Evolutionary conservation across 2,888 invertebrate species (phyloP).

Genomic region (Megaustenia siamemsis): DNA sequence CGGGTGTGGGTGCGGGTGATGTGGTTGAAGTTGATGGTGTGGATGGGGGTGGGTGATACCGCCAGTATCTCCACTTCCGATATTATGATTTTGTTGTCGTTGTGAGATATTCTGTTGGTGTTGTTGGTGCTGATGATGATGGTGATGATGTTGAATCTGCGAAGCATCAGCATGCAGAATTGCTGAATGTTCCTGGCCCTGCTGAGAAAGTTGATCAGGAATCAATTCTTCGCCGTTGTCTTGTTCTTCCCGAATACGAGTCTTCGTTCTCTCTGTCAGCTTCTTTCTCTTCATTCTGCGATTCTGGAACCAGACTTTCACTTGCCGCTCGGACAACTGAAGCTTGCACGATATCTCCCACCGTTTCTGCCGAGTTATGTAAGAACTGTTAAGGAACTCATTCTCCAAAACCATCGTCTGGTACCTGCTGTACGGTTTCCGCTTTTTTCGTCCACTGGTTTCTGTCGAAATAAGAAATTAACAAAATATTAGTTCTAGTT

Average conservation of each 20-base stretch:
- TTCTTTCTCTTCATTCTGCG: conserved; percentile 99
- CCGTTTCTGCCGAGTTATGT: conserved; percentile 98
- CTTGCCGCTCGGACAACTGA: conserved; percentile 94
- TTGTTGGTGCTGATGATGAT: background rate
- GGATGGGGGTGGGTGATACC: conserved; percentile 17
- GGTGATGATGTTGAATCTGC: conserved; percentile 11
- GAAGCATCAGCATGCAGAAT: conserved; percentile 35
- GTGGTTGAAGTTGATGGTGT: conserved; percentile 29
- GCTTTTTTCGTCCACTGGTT: conserved; percentile 87
- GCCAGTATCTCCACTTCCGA: background rate
- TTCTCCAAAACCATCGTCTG: conserved; percentile 98
- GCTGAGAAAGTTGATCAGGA: background rate
- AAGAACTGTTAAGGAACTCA: conserved; percentile 98
- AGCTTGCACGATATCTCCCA: conserved; percentile 98
- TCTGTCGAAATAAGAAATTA: conserved; percentile 67
- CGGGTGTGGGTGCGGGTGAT: conserved; percentile 29
- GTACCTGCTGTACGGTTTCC: conserved; percentile 98
- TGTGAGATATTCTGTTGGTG: background rate
- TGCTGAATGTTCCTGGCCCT: background rate
- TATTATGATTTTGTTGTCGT: conserved; percentile 9
- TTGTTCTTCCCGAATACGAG: conserved; percentile 70
- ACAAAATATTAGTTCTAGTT: too few relatives aligned
- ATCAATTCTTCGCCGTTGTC: conserved; percentile 66
- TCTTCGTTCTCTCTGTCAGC: conserved; percentile 78
- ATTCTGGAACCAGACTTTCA: conserved; percentile 99